Percentiles rank a stretch among this genome's conserved stretches.
These are phyloP conservation scores for Strigamia crassipes DNA, from an alignment of 2,888 invertebrate species.

Conservation along the genomic window DNA sequence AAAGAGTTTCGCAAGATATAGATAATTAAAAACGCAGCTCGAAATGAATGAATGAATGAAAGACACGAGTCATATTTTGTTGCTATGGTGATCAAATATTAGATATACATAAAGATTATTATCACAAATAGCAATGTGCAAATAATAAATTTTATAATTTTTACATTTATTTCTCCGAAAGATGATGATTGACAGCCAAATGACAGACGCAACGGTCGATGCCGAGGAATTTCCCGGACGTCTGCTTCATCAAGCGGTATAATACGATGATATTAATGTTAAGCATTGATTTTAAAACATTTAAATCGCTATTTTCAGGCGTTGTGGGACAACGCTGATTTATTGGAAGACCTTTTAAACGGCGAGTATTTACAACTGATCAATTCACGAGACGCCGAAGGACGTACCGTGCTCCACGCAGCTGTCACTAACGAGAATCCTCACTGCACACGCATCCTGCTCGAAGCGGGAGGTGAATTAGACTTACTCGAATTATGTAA, in stretches of 20 bases:
- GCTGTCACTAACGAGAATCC: conserved; percentile 79
- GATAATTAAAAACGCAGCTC: neutral
- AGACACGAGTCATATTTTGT: neutral
- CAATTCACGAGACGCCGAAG: conserved; percentile 75
- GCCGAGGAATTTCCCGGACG: conserved; percentile 75
- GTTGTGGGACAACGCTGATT: conserved; percentile 84
- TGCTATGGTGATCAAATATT: neutral
- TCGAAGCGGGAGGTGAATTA: conserved; percentile 67
- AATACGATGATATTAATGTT: conserved; percentile 45
- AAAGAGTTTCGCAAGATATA: neutral
- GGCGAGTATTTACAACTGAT: conserved; percentile 69
- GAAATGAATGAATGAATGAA: neutral
- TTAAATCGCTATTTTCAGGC: conserved; percentile 59
- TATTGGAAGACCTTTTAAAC: conserved; percentile 76
- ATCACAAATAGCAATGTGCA: neutral
- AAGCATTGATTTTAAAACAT: neutral
- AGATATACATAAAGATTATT: neutral
- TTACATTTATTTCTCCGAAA: neutral
- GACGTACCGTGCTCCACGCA: conserved; percentile 78
- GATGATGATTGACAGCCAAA: neutral
- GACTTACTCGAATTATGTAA: conserved; percentile 24
- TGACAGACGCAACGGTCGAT: conserved; percentile 63
- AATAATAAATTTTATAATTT: neutral
- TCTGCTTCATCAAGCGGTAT: conserved; percentile 71
- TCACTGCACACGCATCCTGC: conserved; percentile 72